Percentiles rank a stretch among this genome's conserved stretches.
Conservation (phyloP, 2,888 invertebrate species). For the Drosophila villosipedis region DNA sequence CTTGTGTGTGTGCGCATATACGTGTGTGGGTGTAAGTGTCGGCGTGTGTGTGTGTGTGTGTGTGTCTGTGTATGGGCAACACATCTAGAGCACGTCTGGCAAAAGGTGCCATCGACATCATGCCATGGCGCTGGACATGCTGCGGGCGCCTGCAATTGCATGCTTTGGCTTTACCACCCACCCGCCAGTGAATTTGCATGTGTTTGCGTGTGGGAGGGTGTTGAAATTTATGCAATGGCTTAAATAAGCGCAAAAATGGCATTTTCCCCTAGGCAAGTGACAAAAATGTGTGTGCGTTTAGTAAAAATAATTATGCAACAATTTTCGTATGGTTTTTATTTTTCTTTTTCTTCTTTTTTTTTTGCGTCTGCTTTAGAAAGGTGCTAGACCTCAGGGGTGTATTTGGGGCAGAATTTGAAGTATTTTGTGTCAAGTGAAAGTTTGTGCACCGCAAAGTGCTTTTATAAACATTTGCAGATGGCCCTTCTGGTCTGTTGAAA, state of each 20-base stretch:
- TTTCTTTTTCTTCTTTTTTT: background rate
- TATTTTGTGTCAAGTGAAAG: constrained; percentile 56
- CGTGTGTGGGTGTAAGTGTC: constrained; percentile 1
- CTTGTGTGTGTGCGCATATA: constrained; percentile 10
- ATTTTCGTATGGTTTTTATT: constrained; percentile 22
- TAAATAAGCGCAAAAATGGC: constrained; percentile 79
- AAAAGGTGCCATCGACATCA: constrained; percentile 53
- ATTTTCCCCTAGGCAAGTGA: constrained; percentile 69
- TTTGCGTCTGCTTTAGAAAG: constrained; percentile 3
- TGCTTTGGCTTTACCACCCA: constrained; percentile 49
- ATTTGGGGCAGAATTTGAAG: constrained; percentile 22
- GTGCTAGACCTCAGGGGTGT: constrained; percentile 8
- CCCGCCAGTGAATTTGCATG: constrained; percentile 68
- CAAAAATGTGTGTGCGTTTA: constrained; percentile 63
- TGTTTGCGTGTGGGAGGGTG: constrained; percentile 34
- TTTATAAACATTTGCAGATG: constrained; percentile 58
- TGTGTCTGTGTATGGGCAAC: constrained; percentile 29
- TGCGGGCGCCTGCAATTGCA: constrained; percentile 70
- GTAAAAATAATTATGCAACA: constrained; percentile 73
- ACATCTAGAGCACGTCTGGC: constrained; percentile 62
- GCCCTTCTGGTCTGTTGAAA: constrained; percentile 32
- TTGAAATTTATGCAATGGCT: constrained; percentile 79
- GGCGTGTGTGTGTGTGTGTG: background rate
- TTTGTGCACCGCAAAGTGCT: constrained; percentile 58
- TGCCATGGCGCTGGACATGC: constrained; percentile 49